These are phyloP conservation scores for Bembecia ichneumoniformis DNA, from an alignment of 2,888 invertebrate genomes.

Conservation along the genomic window DNA sequence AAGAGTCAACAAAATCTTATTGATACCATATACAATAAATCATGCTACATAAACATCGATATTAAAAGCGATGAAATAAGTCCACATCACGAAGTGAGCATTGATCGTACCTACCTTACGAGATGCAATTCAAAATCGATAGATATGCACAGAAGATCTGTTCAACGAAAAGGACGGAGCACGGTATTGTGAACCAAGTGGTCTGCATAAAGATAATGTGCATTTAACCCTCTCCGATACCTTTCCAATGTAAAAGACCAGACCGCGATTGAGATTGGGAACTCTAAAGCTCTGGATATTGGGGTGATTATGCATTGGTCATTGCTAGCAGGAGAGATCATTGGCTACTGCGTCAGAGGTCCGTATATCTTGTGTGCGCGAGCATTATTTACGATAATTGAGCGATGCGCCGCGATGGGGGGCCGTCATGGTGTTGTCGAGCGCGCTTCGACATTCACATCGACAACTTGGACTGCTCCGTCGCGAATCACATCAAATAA, in stretches of 20 bases:
- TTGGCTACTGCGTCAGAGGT: slow-evolving; percentile 58
- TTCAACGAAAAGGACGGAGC: slow-evolving; percentile 51
- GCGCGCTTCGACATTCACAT: slow-evolving; percentile 67
- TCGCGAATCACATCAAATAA: slow-evolving; percentile 72
- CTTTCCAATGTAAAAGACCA: slow-evolving; percentile 39
- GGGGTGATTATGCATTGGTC: slow-evolving; percentile 30
- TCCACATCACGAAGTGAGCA: slow-evolving; percentile 29
- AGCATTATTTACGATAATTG: slow-evolving; percentile 74
- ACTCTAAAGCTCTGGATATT: slow-evolving; percentile 30
- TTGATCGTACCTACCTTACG: slow-evolving; percentile 46
- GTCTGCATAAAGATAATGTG: slow-evolving; percentile 71
- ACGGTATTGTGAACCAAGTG: slow-evolving; percentile 68
- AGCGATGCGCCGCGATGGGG: slow-evolving; percentile 72
- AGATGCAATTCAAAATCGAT: slow-evolving; percentile 57
- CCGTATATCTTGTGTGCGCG: slow-evolving; percentile 71
- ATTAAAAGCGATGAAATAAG: slow-evolving; percentile 12
- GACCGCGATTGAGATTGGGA: slow-evolving; percentile 19
- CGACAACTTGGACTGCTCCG: slow-evolving; percentile 69
- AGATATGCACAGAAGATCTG: slow-evolving; percentile 60
- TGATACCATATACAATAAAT: no score
- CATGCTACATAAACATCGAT: background rate
- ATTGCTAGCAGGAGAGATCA: slow-evolving; percentile 39
- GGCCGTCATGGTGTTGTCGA: slow-evolving; percentile 70
- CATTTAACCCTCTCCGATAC: slow-evolving; percentile 52
- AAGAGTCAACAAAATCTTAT: no score